phyloP scores from a whole-genome alignment of 2,797 vertebrate genomes.

The Carcharodon carcharias region DNA sequence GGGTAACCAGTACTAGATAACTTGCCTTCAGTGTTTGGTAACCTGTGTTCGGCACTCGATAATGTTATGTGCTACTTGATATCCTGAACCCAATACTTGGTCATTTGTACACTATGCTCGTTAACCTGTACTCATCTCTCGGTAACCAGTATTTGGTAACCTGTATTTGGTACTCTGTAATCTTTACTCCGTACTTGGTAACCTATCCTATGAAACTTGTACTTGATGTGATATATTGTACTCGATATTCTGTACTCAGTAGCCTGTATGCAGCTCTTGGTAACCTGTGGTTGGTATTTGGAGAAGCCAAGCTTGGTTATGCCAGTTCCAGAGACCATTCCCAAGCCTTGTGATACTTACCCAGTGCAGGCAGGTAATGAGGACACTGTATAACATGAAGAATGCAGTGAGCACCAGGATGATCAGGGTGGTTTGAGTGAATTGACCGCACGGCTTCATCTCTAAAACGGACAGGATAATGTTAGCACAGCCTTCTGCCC shows the following conservation, averaged over 20 bases:
- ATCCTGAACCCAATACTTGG: not conserved
- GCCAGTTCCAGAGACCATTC: not conserved
- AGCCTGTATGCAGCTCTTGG: too few relatives aligned
- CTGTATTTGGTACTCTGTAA: not conserved
- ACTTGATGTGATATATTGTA: not conserved
- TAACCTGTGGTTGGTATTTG: not conserved
- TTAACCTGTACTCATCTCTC: not conserved
- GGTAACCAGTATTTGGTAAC: not conserved
- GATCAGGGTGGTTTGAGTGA: not conserved
- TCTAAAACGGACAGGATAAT: not conserved
- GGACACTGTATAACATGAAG: not conserved
- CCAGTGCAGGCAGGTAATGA: constrained; percentile 15
- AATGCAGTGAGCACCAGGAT: not conserved
- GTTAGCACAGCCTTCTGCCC: not conserved
- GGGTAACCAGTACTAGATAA: not conserved
- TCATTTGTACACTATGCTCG: not conserved
- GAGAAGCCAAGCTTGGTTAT: not conserved
- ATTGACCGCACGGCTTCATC: not conserved
- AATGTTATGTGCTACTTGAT: not conserved
- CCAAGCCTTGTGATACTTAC: not conserved
- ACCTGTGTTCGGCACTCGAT: not conserved
- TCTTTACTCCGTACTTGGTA: not conserved
- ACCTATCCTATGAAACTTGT: not conserved
- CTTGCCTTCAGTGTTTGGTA: not conserved
- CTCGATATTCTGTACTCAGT: not conserved